Evolutionary conservation across 1,140 invertebrate genomes (phyloP), one percentile per base, ranked within the genome.

Genomic region (Hetaerina americana): DNA sequence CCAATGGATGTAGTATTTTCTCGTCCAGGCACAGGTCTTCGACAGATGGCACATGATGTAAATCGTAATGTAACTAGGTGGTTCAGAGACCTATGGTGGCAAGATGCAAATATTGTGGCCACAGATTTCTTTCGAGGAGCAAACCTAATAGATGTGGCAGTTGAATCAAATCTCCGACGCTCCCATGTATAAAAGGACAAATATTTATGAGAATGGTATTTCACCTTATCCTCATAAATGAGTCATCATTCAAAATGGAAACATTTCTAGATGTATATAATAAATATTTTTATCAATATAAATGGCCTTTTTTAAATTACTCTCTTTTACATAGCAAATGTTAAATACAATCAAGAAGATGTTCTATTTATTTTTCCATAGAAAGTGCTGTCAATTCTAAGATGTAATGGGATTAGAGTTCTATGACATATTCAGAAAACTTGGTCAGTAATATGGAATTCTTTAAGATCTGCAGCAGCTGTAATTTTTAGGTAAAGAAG

Each of bases 111-210:
- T 76, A 87, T 92, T 27, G 84, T 92, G 0, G 87, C 91, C 0
- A 88, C 86, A 1, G 92, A 93, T 78, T 93, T 90, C 79, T 92
- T 92, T 78, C 82, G 92, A 5, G 89, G 88, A 12, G 92, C 88
- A 75, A 88, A 92, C 78, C 81, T 93, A 10, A 86, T 92, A 24
- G 86, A 89, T 71, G 80, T 90, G 3, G 86, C 90, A 8, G 87
- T 91, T 76, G 81, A 84, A 24, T 80, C 86, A 0, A 90, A 86
- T 73, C 78, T 81, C 49, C 73, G 27, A 1, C n/a, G 67, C 15
- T 68, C 27, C 12, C 67, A 26, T 6, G 26, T 26, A 28, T 68
- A 25, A 26, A 28, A 24, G 15, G 24, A 26, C 2, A 68, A 24
- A 68, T 2, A 15, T 25, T 25, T 26, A 6, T 67, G 5, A 6